Conservation (phyloP, 2,888 invertebrate species). For the Agrilus cyanescens region DNA sequence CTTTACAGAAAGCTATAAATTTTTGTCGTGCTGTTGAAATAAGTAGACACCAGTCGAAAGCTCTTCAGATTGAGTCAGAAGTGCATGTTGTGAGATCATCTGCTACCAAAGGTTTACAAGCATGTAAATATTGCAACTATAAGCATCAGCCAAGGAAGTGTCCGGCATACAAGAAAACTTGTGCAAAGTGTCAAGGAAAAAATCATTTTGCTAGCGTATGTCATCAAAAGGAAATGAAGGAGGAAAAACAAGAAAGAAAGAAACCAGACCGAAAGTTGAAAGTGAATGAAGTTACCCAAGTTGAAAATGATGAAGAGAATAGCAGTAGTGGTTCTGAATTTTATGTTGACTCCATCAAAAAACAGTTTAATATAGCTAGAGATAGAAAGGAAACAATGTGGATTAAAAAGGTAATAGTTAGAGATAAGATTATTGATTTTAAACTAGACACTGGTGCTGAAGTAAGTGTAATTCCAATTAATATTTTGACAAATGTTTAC, state of each 20-base stretch:
- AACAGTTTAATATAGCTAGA: too few species aligned
- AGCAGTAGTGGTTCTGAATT: too few species aligned
- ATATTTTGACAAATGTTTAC: constrained; percentile 4
- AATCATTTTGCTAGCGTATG: too few species aligned
- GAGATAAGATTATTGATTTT: constrained; percentile 8
- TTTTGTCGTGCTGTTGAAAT: constrained; percentile 16
- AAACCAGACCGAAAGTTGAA: too few species aligned
- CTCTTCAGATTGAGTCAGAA: constrained; percentile 11
- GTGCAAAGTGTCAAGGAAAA: neutral
- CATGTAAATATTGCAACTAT: neutral
- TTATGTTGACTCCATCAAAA: too few species aligned
- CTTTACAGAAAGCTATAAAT: constrained; percentile 14
- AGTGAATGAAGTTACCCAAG: too few species aligned
- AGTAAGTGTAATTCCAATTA: constrained; percentile 9
- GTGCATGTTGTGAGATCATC: neutral
- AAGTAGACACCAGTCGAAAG: constrained; percentile 14
- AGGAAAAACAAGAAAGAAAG: too few species aligned
- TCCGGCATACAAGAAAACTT: neutral
- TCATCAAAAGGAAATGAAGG: too few species aligned
- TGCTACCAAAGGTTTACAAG: neutral
- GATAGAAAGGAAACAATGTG: neutral
- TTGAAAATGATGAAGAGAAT: too few species aligned
- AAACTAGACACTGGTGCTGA: constrained; percentile 13
- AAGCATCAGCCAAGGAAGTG: neutral
- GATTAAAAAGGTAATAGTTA: constrained; percentile 6